Percentiles rank a stretch among this genome's conserved stretches.
These are phyloP conservation scores for Hylia prasina DNA, from an alignment of 2,113 vertebrate species.

Conservation along the genomic window DNA sequence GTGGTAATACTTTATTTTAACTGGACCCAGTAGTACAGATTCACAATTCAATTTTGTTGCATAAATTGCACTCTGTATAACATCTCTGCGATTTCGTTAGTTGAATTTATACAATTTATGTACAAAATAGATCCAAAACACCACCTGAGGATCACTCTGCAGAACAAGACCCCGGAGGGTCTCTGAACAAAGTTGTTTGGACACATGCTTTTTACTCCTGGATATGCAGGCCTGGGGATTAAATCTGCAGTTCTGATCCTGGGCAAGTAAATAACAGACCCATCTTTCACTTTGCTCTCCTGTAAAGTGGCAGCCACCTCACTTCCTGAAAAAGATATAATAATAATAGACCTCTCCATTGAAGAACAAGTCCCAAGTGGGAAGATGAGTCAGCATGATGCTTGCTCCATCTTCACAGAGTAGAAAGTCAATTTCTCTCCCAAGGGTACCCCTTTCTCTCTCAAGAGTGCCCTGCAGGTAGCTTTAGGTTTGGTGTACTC, in stretches of 20 bases:
- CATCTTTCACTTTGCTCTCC: background rate
- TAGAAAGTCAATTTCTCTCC: background rate
- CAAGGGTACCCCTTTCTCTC: background rate
- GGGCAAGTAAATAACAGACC: background rate
- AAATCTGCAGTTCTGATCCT: background rate
- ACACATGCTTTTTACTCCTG: background rate
- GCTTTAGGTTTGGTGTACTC: background rate
- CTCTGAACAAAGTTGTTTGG: background rate
- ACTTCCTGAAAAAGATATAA: background rate
- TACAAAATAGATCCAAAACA: background rate
- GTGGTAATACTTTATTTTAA: background rate
- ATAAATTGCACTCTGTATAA: background rate
- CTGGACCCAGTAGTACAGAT: background rate
- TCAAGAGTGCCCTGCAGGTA: background rate
- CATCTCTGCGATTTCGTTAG: background rate
- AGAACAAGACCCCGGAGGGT: background rate
- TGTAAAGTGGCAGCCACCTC: background rate
- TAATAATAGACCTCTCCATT: background rate
- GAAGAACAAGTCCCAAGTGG: background rate
- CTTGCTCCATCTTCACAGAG: background rate
- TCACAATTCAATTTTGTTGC: background rate
- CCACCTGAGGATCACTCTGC: background rate
- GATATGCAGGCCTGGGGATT: background rate
- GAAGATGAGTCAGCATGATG: background rate
- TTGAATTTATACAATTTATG: background rate